These are phyloP conservation scores for Aporophyla nigra DNA, from an alignment of 2,888 invertebrate species.

Conservation along the genomic window DNA sequence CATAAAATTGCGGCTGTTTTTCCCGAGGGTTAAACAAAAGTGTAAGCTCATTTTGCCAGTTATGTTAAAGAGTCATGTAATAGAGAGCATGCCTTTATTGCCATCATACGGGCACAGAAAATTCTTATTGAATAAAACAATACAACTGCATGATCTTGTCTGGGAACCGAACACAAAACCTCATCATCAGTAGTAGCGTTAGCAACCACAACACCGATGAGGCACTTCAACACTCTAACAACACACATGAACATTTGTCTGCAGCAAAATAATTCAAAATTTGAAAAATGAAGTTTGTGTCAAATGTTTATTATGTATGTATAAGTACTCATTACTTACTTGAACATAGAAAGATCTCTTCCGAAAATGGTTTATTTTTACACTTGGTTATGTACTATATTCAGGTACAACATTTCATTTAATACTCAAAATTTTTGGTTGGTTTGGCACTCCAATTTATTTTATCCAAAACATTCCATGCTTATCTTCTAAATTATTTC, in stretches of 20 bases:
- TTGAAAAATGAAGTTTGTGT: too few relatives aligned
- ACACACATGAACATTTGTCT: not conserved
- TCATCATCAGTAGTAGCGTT: too few relatives aligned
- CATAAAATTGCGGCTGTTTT: not conserved
- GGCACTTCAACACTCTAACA: too few relatives aligned
- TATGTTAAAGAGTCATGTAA: not conserved
- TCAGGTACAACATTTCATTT: not conserved
- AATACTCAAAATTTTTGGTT: not conserved
- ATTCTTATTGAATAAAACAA: too few relatives aligned
- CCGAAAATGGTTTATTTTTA: not conserved
- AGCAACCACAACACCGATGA: too few relatives aligned
- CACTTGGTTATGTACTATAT: not conserved
- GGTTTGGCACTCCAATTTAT: not conserved
- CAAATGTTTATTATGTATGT: too few relatives aligned
- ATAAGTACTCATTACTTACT: too few relatives aligned
- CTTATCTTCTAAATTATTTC: not conserved
- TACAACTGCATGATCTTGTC: too few relatives aligned
- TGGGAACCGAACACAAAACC: too few relatives aligned
- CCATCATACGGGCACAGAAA: not conserved
- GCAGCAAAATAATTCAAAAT: not conserved
- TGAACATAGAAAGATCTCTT: too few relatives aligned
- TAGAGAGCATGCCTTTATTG: not conserved
- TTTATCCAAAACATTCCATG: not conserved
- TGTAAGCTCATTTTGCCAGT: not conserved
- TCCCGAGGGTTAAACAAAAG: too few relatives aligned